Evolutionary conservation across 2,888 invertebrate genomes (phyloP).

Genomic region (Linnaemya tessellans): DNA sequence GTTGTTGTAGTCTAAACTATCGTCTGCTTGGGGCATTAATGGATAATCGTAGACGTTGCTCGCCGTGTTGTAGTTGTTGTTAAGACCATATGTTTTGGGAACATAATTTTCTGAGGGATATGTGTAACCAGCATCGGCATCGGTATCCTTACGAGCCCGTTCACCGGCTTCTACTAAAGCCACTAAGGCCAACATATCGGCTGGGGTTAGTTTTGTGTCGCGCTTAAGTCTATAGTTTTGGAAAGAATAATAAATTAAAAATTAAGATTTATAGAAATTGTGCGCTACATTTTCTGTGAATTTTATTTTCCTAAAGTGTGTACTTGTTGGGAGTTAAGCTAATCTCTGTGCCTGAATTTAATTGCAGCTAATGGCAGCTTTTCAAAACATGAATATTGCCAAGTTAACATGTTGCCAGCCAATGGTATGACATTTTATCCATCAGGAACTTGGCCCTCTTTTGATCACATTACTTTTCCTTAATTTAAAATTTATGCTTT

Average conservation of each 20-base stretch:
- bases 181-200: slow-evolving; percentile 82
- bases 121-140: slow-evolving; percentile 75
- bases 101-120: slow-evolving; percentile 72
- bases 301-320: no score
- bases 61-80: slow-evolving; percentile 67
- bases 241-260: not conserved
- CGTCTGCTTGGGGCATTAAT: slow-evolving; percentile 74
- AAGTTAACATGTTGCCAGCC: no score
- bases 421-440: no score
- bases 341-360: no score
- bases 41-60: slow-evolving; percentile 71
- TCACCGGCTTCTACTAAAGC: slow-evolving; percentile 83
- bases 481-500: no score
- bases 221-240: slow-evolving; percentile 79
- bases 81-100: slow-evolving; percentile 65
- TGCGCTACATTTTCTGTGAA: no score
- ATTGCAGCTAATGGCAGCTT: no score
- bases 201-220: slow-evolving; percentile 82
- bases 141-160: slow-evolving; percentile 81
- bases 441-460: no score
- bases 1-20: slow-evolving; percentile 73
- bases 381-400: no score
- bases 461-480: no score
- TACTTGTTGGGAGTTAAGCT: no score
- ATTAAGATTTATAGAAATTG: no score